Conservation (phyloP, 2,113 vertebrate genomes). For the Caloenas nicobarica region DNA sequence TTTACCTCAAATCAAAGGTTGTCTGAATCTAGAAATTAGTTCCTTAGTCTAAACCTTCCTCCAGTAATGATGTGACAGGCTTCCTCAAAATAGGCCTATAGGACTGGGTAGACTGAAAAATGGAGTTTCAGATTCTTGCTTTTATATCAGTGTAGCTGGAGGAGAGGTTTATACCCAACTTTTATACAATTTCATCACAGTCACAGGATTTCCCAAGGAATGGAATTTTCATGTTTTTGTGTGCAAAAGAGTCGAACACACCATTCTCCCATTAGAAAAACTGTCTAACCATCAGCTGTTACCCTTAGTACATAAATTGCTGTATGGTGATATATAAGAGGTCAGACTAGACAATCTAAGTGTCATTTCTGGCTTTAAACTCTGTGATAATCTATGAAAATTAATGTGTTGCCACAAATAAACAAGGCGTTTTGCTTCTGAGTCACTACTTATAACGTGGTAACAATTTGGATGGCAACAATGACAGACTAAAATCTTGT, state of each 20-base stretch:
- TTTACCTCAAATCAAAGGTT: background rate
- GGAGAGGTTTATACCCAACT: background rate
- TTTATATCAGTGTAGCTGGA: background rate
- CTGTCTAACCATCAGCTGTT: background rate
- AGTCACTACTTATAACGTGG: background rate
- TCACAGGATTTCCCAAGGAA: background rate
- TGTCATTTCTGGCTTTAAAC: background rate
- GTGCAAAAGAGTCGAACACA: background rate
- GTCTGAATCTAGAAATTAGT: background rate
- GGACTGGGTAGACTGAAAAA: background rate
- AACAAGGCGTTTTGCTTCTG: background rate
- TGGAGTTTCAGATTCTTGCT: background rate
- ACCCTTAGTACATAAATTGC: background rate
- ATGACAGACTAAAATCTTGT: background rate
- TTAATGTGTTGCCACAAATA: background rate
- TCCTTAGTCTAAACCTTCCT: background rate
- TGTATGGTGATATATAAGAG: background rate
- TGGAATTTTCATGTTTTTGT: background rate
- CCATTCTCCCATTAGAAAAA: background rate
- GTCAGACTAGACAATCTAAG: background rate
- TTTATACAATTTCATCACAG: background rate
- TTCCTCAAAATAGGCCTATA: background rate
- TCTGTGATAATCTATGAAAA: background rate
- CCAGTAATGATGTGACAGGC: background rate
- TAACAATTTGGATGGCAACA: background rate